Base-by-base conservation (phyloP, 2,888 invertebrate genomes). In the Herminia tarsipennalis region DNA sequence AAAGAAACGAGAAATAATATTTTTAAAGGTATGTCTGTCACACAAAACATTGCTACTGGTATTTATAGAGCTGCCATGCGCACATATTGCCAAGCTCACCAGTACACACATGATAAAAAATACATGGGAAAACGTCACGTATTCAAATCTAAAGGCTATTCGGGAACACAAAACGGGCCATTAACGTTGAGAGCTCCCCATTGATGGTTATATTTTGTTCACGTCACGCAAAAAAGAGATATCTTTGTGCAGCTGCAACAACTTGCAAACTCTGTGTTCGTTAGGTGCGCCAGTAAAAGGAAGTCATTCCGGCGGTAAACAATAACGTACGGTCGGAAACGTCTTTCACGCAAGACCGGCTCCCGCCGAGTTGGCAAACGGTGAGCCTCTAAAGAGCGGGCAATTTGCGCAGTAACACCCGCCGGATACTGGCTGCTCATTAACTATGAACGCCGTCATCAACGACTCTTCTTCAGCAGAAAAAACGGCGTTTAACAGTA, bases 391-490 rank as follows among this genome's bases (percentile, higher is more conserved):
- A 79, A 80, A 88, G 81, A 83, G 82, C 77, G 78, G 87, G 89
- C 84, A 88, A 89, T 90, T 88, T 88, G 76, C 76, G 71, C 72
- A 66, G 81, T 77, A 83, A 81, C 86, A 83, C 85, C 79, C 83
- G 63, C 76, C 85, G 88, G 88, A 88, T 87, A 87, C 87, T 81
- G 76, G 79, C 76, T 83, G 83, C 89, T 90, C 90, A 90, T 91
- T 89, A 90, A 91, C 84, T 90, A 91, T 91, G 89, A 89, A 89
- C 84, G 83, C 70, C 78, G 83, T 90, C 90, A 89, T 90, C 89
- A 90, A 87, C 65, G 87, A 81, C 77, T 82, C 86, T 83, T 88
- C 87, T 87, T 87, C 82, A 82, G 77, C 56, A 76, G 83, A 85
- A 89, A 89, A 90, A 89, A 86, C 81, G 76, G 64, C 78, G 75